Conservation (phyloP, 1,140 invertebrate genomes). For the Scaptomyza pallida region DNA sequence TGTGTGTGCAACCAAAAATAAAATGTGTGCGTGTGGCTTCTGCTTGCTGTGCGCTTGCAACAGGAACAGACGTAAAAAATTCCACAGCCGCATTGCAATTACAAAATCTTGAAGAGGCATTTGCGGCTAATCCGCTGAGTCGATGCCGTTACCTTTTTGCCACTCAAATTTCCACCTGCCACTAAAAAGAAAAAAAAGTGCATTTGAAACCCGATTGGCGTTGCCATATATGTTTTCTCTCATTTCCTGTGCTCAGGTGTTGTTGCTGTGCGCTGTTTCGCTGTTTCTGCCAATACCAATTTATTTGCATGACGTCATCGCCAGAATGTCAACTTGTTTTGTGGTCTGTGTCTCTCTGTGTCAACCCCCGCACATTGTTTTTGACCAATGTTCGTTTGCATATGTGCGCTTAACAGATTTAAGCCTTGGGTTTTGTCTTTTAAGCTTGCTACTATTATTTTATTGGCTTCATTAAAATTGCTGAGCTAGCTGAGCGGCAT, state of each 20-base stretch:
- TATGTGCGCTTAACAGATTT: conserved; percentile 47
- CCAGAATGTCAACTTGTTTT: conserved; percentile 57
- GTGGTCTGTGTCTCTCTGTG: conserved; percentile 39
- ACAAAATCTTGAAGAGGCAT: conserved; percentile 24
- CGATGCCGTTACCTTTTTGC: conserved; percentile 28
- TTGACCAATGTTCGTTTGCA: conserved; percentile 17
- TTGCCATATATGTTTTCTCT: conserved; percentile 1
- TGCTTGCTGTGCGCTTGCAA: conserved; percentile 46
- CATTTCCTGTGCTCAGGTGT: conserved; percentile 60
- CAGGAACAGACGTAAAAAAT: conserved; percentile 75
- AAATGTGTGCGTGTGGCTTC: conserved; percentile 44
- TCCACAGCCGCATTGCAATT: conserved; percentile 67
- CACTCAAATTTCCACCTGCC: conserved; percentile 25
- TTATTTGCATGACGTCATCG: conserved; percentile 65
- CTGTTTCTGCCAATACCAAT: conserved; percentile 35
- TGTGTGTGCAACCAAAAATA: conserved; percentile 64
- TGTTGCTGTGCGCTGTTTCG: conserved; percentile 24
- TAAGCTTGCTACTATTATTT: conserved; percentile 60
- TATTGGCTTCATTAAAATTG: conserved; percentile 67
- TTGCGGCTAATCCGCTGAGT: conserved; percentile 36
- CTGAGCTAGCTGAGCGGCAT: conserved; percentile 23
- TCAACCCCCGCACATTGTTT: conserved; percentile 63
- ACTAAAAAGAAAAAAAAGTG: conserved; percentile 3
- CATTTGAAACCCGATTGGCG: conserved; percentile 8
- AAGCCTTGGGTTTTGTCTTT: conserved; percentile 68